Evolutionary conservation across 1,140 invertebrate genomes (phyloP).

Genomic region (Nasonia longicornis): DNA sequence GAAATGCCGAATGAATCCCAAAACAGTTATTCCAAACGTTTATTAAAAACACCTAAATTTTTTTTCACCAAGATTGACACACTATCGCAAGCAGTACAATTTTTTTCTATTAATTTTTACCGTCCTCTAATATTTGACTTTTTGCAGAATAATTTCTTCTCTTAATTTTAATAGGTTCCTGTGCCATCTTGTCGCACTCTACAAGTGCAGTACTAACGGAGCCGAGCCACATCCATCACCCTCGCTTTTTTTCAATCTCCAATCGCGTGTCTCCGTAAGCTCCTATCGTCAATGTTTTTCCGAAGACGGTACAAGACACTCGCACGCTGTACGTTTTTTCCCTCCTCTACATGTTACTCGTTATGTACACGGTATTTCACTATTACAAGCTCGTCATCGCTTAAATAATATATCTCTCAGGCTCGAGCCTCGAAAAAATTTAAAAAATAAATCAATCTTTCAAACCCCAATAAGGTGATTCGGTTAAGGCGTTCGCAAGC

Average conservation of each 20-base stretch:
- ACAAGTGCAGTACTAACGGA: constrained; percentile 16
- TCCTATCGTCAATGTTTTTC: neutral
- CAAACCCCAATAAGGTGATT: constrained; percentile 12
- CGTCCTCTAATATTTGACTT: constrained; percentile 9
- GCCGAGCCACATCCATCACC: constrained; percentile 19
- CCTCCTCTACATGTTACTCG: constrained; percentile 5
- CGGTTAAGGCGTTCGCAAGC: constrained; percentile 29
- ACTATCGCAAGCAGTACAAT: constrained; percentile 35
- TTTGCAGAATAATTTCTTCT: constrained; percentile 32
- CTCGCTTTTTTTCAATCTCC: neutral
- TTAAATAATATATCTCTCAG: constrained; percentile 38
- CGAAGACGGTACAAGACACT: neutral
- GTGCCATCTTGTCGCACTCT: constrained; percentile 45
- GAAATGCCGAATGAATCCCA: constrained; percentile 48
- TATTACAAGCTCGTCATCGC: constrained; percentile 44
- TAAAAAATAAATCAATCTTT: constrained; percentile 26
- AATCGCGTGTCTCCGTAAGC: neutral
- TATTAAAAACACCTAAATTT: constrained; percentile 40
- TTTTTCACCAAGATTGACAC: constrained; percentile 27
- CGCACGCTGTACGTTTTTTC: neutral
- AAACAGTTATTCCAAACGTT: constrained; percentile 44
- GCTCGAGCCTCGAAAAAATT: constrained; percentile 17
- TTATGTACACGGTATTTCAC: constrained; percentile 42
- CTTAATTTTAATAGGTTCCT: constrained; percentile 43
- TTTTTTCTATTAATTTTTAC: constrained; percentile 25